Conservation (phyloP, 2,888 invertebrate species). For the Heliconius erato region DNA sequence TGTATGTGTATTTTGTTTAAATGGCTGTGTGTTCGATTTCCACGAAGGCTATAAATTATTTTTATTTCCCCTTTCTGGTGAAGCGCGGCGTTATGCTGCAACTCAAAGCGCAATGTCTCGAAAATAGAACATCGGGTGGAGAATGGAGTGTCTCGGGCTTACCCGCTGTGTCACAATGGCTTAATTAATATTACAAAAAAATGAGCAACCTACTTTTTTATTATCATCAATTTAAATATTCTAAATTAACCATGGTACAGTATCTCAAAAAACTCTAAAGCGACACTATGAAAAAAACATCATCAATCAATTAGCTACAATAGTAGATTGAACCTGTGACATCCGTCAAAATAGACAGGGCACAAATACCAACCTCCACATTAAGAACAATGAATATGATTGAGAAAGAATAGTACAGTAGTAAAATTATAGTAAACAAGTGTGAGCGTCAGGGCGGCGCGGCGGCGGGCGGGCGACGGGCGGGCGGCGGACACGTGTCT, state of each 20-base stretch:
- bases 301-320: no score
- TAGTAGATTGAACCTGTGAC: background rate
- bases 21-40: background rate
- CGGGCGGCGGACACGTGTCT: slow-evolving; percentile 15
- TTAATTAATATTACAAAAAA: no score
- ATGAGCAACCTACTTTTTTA: no score
- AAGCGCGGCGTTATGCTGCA: background rate
- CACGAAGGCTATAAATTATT: no score
- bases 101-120: background rate
- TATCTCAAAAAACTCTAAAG: no score
- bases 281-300: no score
- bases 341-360: background rate
- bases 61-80: no score
- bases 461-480: background rate
- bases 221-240: no score
- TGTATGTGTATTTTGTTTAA: background rate
- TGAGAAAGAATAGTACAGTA: slow-evolving; percentile 11
- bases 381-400: slow-evolving; percentile 8
- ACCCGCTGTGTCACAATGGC: no score
- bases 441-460: slow-evolving; percentile 20
- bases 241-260: no score
- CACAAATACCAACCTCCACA: background rate
- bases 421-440: slow-evolving; percentile 27
- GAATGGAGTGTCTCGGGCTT: no score
- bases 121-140: background rate